Base-by-base conservation (phyloP, 2,888 invertebrate genomes). In the Parnassius glacialis region DNA sequence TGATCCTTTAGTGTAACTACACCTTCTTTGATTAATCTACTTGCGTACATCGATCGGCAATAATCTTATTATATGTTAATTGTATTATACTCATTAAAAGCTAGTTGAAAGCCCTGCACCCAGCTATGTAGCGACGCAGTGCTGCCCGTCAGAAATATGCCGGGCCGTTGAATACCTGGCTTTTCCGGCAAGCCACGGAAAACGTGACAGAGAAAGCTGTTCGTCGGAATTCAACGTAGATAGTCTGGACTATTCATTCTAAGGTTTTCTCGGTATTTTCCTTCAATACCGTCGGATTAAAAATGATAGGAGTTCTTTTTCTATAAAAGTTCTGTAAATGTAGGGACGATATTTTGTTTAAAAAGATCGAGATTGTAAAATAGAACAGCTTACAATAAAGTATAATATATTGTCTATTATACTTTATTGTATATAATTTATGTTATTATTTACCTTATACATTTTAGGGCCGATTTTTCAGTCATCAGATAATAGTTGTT, bases 101-200 rank as follows among this genome's bases (percentile, higher is more conserved):
- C 52, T 20, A 13, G 56, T 45, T n/a, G 56, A 41, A 41, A 57
- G 53, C 62, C 62, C 62, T 62, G 57, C 62, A n/a, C 48, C 54
- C 51, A 34, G 50, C 34, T 51, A 51, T 51, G 60, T 51, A 55
- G 10, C 52, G 54, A 54, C 53, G 62, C 53, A 50, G 62, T 54
- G 12, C 48, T 43, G 54, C n/a, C 12, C n/a, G 13, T 41, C 55
- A 56, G 61, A 61, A 61, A 61, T 61, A 56, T 51, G 34, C 53
- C 16, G 50, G 48, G n/a, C 12, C 57, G 34, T 34, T 34, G 57
- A 48, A 53, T 54, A 53, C 62, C 41, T 45, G 41, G 62, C 54
- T 62, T 62, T 62, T 62, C 62, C 62, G 48, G 25, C 44, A 50
- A 53, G 34, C 34, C 53, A 53, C 54, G 50, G 62, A 58, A 62